A percentile compares a stretch with the other conserved stretches of the same genome.
Conservation (phyloP, 1,140 invertebrate species). For the Drosophila teissieri region DNA sequence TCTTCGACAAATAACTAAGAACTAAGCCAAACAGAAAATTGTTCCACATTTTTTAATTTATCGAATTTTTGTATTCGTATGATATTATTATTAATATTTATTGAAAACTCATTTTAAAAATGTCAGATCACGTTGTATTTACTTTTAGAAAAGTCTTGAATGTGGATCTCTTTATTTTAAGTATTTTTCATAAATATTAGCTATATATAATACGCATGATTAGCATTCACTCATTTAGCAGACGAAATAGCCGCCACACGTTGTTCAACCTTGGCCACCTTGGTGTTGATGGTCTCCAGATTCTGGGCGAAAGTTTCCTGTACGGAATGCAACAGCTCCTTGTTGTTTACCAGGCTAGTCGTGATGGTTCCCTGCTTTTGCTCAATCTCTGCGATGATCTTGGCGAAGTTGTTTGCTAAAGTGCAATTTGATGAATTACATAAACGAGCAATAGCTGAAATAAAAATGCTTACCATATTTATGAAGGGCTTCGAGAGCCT, state of each 20-base stretch:
- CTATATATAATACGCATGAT: conserved; percentile 20
- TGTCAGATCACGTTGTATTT: background rate
- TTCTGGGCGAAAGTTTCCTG: conserved; percentile 92
- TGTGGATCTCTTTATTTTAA: conserved; percentile 32
- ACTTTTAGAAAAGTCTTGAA: conserved; percentile 31
- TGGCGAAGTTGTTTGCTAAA: conserved; percentile 93
- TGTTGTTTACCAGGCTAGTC: conserved; percentile 90
- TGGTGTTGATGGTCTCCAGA: conserved; percentile 90
- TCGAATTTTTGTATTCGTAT: too few species aligned
- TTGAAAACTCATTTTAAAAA: too few species aligned
- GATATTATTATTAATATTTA: too few species aligned
- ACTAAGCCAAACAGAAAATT: too few species aligned
- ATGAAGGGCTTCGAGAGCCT: conserved; percentile 93
- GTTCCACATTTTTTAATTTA: too few species aligned
- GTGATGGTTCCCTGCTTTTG: conserved; percentile 91
- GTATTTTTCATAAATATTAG: conserved; percentile 35
- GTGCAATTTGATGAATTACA: background rate
- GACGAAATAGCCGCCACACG: conserved; percentile 86
- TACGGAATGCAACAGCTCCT: conserved; percentile 91
- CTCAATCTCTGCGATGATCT: conserved; percentile 93
- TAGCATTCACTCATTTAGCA: conserved; percentile 50
- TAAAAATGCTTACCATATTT: conserved; percentile 89
- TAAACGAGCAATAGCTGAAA: background rate
- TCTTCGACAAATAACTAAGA: too few species aligned
- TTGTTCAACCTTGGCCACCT: conserved; percentile 90